Conservation (phyloP, 1,140 invertebrate species). For the Drosophila pandora region DNA sequence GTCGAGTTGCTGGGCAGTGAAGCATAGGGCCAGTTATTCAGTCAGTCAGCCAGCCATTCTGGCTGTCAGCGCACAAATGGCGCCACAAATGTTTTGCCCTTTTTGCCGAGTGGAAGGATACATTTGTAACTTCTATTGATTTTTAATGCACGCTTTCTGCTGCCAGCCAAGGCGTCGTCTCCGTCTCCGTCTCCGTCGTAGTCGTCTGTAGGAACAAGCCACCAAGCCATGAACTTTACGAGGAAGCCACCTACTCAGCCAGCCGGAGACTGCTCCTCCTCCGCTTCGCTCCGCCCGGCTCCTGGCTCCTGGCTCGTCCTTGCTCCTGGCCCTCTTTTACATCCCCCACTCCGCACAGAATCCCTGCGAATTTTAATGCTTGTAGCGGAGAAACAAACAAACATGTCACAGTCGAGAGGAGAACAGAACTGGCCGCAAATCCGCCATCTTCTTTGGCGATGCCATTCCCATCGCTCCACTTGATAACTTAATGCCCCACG, state of each 20-base stretch:
- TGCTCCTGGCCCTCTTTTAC: background rate
- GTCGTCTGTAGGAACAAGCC: slow-evolving; percentile 28
- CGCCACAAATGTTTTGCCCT: slow-evolving; percentile 50
- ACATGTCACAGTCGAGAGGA: slow-evolving; percentile 63
- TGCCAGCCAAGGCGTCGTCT: slow-evolving; percentile 46
- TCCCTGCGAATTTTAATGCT: slow-evolving; percentile 51
- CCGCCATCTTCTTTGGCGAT: slow-evolving; percentile 54
- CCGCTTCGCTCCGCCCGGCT: background rate
- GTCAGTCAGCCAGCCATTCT: slow-evolving; percentile 25
- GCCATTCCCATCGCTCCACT: slow-evolving; percentile 40
- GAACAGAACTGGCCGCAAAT: slow-evolving; percentile 43
- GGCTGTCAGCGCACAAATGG: slow-evolving; percentile 51
- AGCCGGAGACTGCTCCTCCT: slow-evolving; percentile 3
- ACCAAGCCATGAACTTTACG: slow-evolving; percentile 52
- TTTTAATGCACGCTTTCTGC: slow-evolving; percentile 69
- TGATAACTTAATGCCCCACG: slow-evolving; percentile 77
- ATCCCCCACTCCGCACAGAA: background rate
- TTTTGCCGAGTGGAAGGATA: slow-evolving; percentile 60
- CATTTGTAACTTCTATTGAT: slow-evolving; percentile 79
- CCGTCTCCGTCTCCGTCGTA: slow-evolving; percentile 1
- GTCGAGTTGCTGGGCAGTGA: slow-evolving; percentile 16
- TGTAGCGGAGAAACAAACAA: slow-evolving; percentile 56
- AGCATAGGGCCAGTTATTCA: slow-evolving; percentile 28
- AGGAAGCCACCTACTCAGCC: slow-evolving; percentile 34
- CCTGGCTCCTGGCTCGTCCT: slow-evolving; percentile 3